Conservation (phyloP, 2,113 vertebrate genomes). For the Grantiella picta region DNA sequence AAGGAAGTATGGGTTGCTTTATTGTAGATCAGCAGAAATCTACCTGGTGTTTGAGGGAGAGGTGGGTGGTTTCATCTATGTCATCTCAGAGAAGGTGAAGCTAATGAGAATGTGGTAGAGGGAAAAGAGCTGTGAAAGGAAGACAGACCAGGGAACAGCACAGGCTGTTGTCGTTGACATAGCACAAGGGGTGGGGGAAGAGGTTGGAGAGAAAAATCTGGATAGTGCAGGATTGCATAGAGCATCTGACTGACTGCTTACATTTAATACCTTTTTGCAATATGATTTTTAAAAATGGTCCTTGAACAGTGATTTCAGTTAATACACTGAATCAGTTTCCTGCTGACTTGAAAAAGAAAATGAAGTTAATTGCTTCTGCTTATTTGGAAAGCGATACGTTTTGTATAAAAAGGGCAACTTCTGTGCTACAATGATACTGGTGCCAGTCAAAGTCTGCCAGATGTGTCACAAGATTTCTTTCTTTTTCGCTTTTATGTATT, state of each 20-base stretch:
- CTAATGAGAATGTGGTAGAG: background rate
- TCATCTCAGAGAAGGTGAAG: background rate
- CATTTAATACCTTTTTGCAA: background rate
- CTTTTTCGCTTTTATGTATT: background rate
- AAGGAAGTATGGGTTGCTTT: background rate
- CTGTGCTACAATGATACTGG: background rate
- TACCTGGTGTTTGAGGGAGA: background rate
- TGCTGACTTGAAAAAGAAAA: background rate
- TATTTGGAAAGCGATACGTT: background rate
- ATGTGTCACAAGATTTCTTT: background rate
- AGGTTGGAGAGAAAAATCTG: background rate
- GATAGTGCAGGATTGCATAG: background rate
- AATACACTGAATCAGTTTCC: background rate
- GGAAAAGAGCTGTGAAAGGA: background rate
- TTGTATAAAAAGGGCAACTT: background rate
- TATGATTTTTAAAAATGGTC: background rate
- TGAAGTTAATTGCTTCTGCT: slow-evolving; percentile 22
- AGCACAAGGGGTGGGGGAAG: background rate
- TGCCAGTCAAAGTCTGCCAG: background rate
- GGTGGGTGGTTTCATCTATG: background rate
- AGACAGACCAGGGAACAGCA: background rate
- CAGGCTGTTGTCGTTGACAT: background rate
- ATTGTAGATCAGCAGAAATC: background rate
- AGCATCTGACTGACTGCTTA: background rate
- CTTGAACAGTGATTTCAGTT: background rate